Evolutionary conservation across 1,140 invertebrate species (phyloP), one percentile per base, ranked within the genome.

Genomic region (Venturia canescens): DNA sequence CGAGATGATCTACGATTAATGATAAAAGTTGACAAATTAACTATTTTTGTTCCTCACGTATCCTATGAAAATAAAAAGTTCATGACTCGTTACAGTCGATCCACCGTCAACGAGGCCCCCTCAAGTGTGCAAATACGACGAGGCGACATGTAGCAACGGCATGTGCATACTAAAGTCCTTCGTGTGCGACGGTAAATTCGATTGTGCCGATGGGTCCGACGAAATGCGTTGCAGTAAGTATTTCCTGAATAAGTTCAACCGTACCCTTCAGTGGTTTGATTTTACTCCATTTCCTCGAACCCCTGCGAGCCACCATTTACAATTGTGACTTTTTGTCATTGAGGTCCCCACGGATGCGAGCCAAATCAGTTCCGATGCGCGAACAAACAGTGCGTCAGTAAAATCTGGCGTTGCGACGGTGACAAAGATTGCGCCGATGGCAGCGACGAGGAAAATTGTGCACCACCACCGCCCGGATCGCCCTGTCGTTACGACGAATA

Each of bases 391-490:
- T 99, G 99, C 90, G 94, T 99, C 6, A 94, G 96, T 23, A 98
- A 98, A 88, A 95, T 96, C 7, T 99, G 98, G 98, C 91, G 95
- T 27, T 99, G 99, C 89, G 98, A 97, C 90, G 94, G 94, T 5
- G 97, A 99, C 82, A 94, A 97, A 87, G 98, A 99, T 91, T 99
- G 99, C 88, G 95, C 94, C 1, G 98, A 99, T 90, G 94, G 94
- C n/a, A 97, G 96, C 1, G 97, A 97, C 86, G 96, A 97, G 89
- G 89, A 92, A 69, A 93, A 94, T 82, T 97, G 96, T 84, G 92
- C 88, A 0, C 88, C 92, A 11, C 87, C 88, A 31, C 90, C 91
- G 6, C 93, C 93, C 34, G 96, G 94, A 9, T 94, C 95, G 0
- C 91, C 93, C 0, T 99, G 98, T 87, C 92, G 93, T 21, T 93